Conservation (phyloP, 1,140 invertebrate genomes). For the Copidosoma floridanum region DNA sequence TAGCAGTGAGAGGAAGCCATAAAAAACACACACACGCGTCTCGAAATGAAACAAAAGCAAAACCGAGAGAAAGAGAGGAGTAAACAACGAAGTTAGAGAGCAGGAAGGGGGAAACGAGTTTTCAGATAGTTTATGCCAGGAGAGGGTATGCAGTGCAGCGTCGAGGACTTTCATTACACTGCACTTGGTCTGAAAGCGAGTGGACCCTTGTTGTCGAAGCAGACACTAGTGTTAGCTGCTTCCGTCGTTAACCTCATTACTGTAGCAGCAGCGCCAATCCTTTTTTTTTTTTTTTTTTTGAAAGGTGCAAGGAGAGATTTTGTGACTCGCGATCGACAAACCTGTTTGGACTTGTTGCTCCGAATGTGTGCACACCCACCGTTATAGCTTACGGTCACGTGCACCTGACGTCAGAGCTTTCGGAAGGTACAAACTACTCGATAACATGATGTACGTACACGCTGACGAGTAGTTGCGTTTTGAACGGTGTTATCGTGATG, state of each 20-base stretch:
- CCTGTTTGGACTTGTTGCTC: no score
- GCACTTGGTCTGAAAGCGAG: background rate
- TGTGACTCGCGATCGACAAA: no score
- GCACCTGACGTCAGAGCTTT: slow-evolving; percentile 26
- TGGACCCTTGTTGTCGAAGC: no score
- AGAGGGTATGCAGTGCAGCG: background rate
- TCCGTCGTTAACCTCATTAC: slow-evolving; percentile 37
- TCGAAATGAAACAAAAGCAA: slow-evolving; percentile 1
- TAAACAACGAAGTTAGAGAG: background rate
- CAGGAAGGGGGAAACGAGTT: background rate
- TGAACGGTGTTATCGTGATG: no score
- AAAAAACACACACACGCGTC: background rate
- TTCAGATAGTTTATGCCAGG: slow-evolving; percentile 5
- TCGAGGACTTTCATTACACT: background rate
- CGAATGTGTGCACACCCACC: no score
- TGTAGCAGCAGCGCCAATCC: no score
- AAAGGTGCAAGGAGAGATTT: no score
- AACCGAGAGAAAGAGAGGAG: background rate
- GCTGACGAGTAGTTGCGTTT: no score
- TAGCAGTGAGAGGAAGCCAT: background rate
- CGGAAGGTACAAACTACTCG: no score
- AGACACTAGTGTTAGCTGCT: slow-evolving; percentile 14
- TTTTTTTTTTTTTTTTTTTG: no score
- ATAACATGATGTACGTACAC: no score
- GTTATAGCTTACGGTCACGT: no score